Base-by-base conservation (phyloP, 2,888 invertebrate species). In the Latheticus oryzae region DNA sequence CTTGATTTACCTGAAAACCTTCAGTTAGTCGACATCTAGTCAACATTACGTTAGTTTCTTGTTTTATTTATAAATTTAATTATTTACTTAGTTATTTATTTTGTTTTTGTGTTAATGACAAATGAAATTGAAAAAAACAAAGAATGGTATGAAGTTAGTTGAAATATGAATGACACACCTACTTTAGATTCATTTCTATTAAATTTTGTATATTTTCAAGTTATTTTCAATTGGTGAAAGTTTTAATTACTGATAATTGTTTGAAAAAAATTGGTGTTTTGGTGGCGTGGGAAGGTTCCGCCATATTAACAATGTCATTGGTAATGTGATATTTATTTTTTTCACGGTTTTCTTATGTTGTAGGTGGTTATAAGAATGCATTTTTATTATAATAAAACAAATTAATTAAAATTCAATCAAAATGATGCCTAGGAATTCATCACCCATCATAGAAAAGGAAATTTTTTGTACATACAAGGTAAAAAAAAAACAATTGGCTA, bases 401-500 rank as follows among this genome's bases (percentile, higher is more conserved):
- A n/a, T n/a, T n/a, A n/a, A n/a, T n/a, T n/a, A n/a, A n/a, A n/a
- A n/a, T n/a, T n/a, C n/a, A n/a, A n/a, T 32, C 64, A 75, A 76
- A 72, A 78, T 78, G 77, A 77, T 78, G 70, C 84, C 86, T 70
- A 84, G 85, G 79, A 87, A 87, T 77, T 86, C 85, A 65, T 83
- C 82, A 65, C 86, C 87, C 38, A 78, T 86, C 69, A 84, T 87
- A 76, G 87, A 88, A 77, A 87, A 84, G 76, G 83, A 88, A 66
- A 83, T 84, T 68, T 79, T 84, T 66, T 87, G 87, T 68, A 86
- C 87, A 30, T 87, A 88, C 70, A 85, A 88, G 83, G 88, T 88
- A 78, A 72, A 60, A 55, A 4, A 9, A 24, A 24, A 24, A 24
- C n/a, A n/a, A n/a, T n/a, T n/a, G n/a, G n/a, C n/a, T n/a, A n/a